Evolutionary conservation across 92 coral and sea anemone species (phyloP), one percentile per base, ranked within the genome.

Genomic region (Zoanthus solanderi): DNA sequence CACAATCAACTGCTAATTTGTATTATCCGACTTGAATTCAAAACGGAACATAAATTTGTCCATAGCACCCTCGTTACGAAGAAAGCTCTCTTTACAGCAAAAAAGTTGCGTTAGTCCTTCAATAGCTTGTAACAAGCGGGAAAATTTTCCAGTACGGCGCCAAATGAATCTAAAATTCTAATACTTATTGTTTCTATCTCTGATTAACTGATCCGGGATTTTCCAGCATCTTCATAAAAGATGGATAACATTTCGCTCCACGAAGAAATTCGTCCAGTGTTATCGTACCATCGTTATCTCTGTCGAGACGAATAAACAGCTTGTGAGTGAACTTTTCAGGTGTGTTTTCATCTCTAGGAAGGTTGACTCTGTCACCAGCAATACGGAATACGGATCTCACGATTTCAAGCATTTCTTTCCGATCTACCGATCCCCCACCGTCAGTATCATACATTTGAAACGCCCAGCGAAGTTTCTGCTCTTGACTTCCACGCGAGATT

Each of bases 361-460:
- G 91, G 46, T 89, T 90, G 9, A 88, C 84, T 15, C 82, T 90
- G 61, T 92, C 94, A n/a, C 98, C 99, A 3, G 99, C 96, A 56
- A 97, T 95, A 14, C 96, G 98, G 80, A 97, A 97, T 48, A 97
- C 92, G 46, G 98, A 91, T 0, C 99, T 95, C 15, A 97, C 99
- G 9, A 97, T 94, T 78, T 97, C 99, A 63, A 97, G 72, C 99
- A 97, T 97, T 79, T 97, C 99, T 79, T 89, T 90, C 29, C 98
- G 88, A 57, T 93, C 88, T 5, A 97, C 98, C 15, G 96, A 90
- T 16, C 99, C 99, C 37, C 99, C 96, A 11, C 99, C 96, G 78
- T 97, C 99, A 7, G 92, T 89, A 58, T 97, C 99, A 83, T 97
- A 97, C 98, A 97, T 97, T 89, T 96, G 95, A 57, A 97, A 97